These are phyloP conservation scores for Penaeus chinensis DNA, from an alignment of 1,140 invertebrate genomes.

Conservation along the genomic window DNA sequence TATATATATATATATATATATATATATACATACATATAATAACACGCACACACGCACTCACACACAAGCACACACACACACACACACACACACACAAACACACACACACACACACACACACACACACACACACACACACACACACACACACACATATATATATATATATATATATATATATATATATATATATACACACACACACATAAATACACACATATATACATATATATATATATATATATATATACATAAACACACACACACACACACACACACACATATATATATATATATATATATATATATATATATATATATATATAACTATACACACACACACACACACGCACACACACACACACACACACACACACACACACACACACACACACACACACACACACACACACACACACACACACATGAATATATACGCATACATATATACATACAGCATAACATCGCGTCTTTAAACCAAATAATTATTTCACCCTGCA, in stretches of 20 bases:
- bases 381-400: background rate
- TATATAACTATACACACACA: background rate
- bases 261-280: background rate
- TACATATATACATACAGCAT: background rate
- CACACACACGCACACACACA: background rate
- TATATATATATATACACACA: background rate
- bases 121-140: background rate
- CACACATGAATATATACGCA: background rate
- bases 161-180: background rate
- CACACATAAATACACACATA: background rate
- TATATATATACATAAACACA: background rate
- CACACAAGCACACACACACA: background rate
- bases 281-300: slow-evolving; percentile 6
- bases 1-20: background rate
- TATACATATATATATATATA: slow-evolving; percentile 5
- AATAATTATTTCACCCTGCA: too few species aligned
- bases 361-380: background rate
- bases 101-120: background rate
- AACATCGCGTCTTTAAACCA: background rate
- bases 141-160: background rate
- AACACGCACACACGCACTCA: background rate
- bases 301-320: slow-evolving; percentile 14
- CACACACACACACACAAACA: background rate
- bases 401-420: background rate
- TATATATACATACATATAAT: background rate